Percentiles rank a stretch among this genome's conserved stretches.
Evolutionary conservation across 2,888 invertebrate species (phyloP).

Genomic region (Beris morrisii): DNA sequence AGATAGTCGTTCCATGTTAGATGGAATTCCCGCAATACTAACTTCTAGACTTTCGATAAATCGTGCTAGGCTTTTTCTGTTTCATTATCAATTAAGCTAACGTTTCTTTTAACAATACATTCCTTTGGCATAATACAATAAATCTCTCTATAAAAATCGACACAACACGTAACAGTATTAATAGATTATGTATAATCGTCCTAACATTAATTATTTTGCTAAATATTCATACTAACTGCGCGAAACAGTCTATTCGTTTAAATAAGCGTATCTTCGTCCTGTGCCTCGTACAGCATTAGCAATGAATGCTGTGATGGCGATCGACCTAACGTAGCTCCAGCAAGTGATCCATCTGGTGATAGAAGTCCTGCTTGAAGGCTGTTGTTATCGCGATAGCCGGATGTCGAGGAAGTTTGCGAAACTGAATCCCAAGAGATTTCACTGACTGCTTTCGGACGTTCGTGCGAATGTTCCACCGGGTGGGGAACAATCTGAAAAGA

Average conservation of each 20-base stretch:
- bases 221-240: neutral
- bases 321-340: conserved; percentile 67
- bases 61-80: neutral
- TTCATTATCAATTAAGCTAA: neutral
- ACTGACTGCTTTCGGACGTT: conserved; percentile 53
- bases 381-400: conserved; percentile 77
- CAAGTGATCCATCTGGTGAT: conserved; percentile 60
- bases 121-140: no score
- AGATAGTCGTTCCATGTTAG: no score
- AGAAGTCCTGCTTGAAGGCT: conserved; percentile 57
- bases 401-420: conserved; percentile 83
- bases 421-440: conserved; percentile 82
- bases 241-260: conserved; percentile 54
- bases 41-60: conserved; percentile 13
- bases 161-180: conserved; percentile 1
- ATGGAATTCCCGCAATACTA: conserved; percentile 20
- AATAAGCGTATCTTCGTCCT: conserved; percentile 84
- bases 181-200: neutral
- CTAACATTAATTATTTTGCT: neutral
- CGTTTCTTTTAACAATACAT: no score
- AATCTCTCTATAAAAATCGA: neutral
- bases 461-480: conserved; percentile 38
- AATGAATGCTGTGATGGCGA: conserved; percentile 78
- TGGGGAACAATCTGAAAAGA: conserved; percentile 31
- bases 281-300: conserved; percentile 74